These are phyloP conservation scores for Otus sunia DNA, from an alignment of 2,113 vertebrate species.

Conservation along the genomic window DNA sequence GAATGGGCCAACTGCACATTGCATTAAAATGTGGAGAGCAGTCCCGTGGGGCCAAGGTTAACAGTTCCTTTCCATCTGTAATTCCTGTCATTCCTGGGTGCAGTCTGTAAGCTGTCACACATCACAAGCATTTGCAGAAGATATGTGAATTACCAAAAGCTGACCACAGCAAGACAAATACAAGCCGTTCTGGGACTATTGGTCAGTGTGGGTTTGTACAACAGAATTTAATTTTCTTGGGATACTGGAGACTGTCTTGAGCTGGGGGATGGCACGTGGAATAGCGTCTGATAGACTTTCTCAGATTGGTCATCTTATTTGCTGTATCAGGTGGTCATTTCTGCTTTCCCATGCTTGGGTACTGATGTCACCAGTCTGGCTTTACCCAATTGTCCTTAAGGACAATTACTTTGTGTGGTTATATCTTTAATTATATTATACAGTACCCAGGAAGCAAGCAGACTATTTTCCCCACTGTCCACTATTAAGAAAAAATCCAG, in stretches of 20 bases:
- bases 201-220: not conserved
- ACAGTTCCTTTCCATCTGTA: conserved; percentile 14
- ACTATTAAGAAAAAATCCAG: not conserved
- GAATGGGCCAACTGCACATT: conserved; percentile 35
- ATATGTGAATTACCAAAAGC: not conserved
- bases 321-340: not conserved
- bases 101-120: conserved; percentile 19
- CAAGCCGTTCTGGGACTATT: not conserved
- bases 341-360: not conserved
- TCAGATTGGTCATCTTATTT: not conserved
- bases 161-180: conserved; percentile 44
- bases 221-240: not conserved
- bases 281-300: not conserved
- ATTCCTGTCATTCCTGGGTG: conserved; percentile 38
- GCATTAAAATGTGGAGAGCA: conserved; percentile 46
- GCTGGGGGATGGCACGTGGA: not conserved
- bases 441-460: not conserved
- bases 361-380: not conserved
- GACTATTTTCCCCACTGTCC: not conserved
- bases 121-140: not conserved
- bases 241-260: not conserved
- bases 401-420: not conserved
- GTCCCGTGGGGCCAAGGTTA: not conserved
- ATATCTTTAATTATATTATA: not conserved
- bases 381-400: not conserved